These are phyloP conservation scores for Noctua janthina DNA, from an alignment of 2,888 invertebrate genomes.

Conservation along the genomic window DNA sequence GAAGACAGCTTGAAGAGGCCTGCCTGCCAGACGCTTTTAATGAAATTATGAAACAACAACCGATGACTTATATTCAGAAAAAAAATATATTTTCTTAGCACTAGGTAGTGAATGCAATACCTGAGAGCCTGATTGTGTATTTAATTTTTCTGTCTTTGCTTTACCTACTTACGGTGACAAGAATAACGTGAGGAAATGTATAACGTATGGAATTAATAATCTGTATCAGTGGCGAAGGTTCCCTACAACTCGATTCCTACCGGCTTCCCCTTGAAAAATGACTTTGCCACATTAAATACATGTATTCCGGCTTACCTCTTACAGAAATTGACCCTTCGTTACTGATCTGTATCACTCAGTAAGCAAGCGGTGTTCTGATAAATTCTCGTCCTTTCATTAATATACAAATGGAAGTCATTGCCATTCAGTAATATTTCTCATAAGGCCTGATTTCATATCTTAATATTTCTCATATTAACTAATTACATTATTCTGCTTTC, in stretches of 20 bases:
- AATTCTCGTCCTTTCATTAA: neutral
- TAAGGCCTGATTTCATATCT: neutral
- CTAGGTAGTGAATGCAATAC: no score
- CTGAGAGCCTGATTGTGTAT: no score
- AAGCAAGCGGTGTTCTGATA: neutral
- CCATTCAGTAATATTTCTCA: slow-evolving; percentile 1
- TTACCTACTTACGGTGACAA: neutral
- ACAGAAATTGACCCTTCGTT: no score
- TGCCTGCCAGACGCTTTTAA: neutral
- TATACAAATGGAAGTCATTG: neutral
- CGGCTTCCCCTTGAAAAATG: no score
- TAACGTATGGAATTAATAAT: neutral
- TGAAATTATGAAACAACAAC: no score
- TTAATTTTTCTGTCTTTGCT: neutral
- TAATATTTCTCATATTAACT: neutral
- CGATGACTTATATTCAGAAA: no score
- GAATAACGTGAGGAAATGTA: neutral
- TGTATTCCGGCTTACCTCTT: no score
- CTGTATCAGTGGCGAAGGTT: no score
- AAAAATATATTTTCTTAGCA: no score
- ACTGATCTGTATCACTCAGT: neutral
- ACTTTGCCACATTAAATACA: no score
- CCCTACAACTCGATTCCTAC: no score
- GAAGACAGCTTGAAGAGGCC: neutral
- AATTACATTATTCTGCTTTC: neutral